Evolutionary conservation across 2,113 vertebrate species (phyloP).

Genomic region (Tautogolabrus adspersus): DNA sequence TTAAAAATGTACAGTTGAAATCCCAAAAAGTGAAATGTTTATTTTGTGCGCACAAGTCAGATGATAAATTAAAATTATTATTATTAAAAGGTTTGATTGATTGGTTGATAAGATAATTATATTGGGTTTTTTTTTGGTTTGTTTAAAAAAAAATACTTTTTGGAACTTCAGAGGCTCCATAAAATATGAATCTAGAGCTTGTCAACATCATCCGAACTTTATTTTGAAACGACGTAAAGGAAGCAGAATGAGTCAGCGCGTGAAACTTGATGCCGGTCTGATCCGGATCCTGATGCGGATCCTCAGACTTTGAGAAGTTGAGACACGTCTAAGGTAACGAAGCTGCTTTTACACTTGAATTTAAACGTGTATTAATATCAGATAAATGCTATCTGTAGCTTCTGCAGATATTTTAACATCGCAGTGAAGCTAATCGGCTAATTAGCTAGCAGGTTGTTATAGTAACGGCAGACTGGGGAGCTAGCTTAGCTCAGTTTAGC

Average conservation of each 20-base stretch:
- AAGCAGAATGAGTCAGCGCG: neutral
- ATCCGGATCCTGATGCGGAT: constrained; percentile 64
- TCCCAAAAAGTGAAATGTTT: too few relatives aligned
- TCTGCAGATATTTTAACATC: neutral
- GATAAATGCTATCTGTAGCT: too few relatives aligned
- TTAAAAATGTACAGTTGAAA: too few relatives aligned
- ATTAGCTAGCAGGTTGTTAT: constrained; percentile 14
- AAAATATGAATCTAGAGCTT: too few relatives aligned
- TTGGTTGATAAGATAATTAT: too few relatives aligned
- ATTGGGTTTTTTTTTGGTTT: too few relatives aligned
- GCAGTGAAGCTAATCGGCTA: neutral
- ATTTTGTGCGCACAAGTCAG: too few relatives aligned
- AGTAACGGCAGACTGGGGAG: neutral
- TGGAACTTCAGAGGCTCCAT: too few relatives aligned
- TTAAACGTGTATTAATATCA: neutral
- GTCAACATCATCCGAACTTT: neutral
- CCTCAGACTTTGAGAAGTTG: constrained; percentile 37
- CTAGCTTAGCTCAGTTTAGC: constrained; percentile 16
- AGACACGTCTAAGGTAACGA: constrained; percentile 20
- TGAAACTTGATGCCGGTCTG: constrained; percentile 34
- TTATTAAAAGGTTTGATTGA: too few relatives aligned
- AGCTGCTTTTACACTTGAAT: neutral
- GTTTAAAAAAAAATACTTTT: too few relatives aligned
- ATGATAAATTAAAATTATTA: too few relatives aligned
- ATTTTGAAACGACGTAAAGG: constrained; percentile 21